A percentile compares a stretch with the other conserved stretches of the same genome.
Evolutionary conservation across 2,888 invertebrate species (phyloP).

Genomic region (Dugesia japonica): DNA sequence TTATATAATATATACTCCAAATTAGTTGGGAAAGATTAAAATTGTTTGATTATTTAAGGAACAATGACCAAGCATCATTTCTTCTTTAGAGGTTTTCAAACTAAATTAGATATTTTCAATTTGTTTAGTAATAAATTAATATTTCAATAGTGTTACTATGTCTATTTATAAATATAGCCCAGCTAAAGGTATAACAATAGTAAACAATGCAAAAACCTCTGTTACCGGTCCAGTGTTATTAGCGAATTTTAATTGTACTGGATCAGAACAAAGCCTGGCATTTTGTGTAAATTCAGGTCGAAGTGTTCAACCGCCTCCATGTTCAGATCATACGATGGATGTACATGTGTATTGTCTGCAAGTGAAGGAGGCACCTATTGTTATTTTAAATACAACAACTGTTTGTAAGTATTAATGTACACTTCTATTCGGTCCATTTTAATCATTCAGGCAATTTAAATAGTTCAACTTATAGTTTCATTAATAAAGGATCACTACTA

Average conservation of each 20-base stretch:
- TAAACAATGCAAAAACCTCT: neutral
- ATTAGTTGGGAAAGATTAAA: no score
- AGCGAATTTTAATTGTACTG: neutral
- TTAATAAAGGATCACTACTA: neutral
- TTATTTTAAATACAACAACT: neutral
- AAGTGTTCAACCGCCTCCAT: neutral
- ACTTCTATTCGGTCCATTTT: neutral
- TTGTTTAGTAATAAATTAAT: no score
- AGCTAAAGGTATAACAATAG: neutral
- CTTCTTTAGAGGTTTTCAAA: no score
- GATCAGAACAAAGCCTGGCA: neutral
- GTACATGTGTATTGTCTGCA: neutral
- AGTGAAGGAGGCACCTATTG: neutral
- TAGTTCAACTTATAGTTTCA: neutral
- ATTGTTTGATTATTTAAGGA: no score
- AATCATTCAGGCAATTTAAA: neutral
- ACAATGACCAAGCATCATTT: no score
- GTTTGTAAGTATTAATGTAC: neutral
- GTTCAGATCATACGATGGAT: conserved; percentile 5
- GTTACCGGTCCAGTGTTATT: neutral
- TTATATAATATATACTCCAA: no score
- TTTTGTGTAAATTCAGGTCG: neutral
- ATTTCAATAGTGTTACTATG: no score
- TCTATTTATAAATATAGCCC: neutral
- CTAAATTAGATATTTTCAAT: no score